Percentiles rank a stretch among this genome's conserved stretches.
phyloP scores from a whole-genome alignment of 2,888 invertebrate species.

The Polydesmus complanatus region DNA sequence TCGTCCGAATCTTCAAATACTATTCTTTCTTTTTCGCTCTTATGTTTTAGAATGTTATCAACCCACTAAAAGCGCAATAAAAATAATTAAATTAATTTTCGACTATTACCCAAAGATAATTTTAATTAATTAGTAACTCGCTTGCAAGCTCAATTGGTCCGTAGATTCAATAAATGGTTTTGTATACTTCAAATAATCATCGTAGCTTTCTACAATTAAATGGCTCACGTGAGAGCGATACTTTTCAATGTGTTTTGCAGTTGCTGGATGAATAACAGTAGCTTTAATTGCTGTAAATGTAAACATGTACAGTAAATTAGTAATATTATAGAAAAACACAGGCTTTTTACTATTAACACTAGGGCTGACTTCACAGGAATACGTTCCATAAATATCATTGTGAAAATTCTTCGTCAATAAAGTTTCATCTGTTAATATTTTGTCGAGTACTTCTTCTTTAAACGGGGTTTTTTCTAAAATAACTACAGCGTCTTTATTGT shows the following conservation, averaged over 20 bases:
- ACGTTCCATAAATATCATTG: conserved; percentile 64
- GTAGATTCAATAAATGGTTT: conserved; percentile 52
- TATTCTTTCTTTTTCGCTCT: conserved; percentile 75
- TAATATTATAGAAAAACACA: background rate
- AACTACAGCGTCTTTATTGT: conserved; percentile 43
- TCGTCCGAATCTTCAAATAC: conserved; percentile 66
- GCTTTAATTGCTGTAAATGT: conserved; percentile 56
- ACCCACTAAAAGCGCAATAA: conserved; percentile 64
- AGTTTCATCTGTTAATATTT: conserved; percentile 41
- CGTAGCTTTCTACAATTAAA: conserved; percentile 69
- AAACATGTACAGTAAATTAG: background rate
- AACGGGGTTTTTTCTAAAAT: conserved; percentile 71
- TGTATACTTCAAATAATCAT: conserved; percentile 62
- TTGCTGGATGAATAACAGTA: conserved; percentile 84
- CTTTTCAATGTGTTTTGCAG: conserved; percentile 78
- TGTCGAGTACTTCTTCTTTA: conserved; percentile 45
- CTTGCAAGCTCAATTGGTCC: conserved; percentile 65
- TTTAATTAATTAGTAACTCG: conserved; percentile 28
- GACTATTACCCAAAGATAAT: background rate
- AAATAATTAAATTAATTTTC: background rate
- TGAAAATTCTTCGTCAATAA: conserved; percentile 49
- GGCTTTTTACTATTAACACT: background rate
- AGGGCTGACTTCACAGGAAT: background rate
- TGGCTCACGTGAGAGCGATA: conserved; percentile 59
- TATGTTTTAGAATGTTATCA: conserved; percentile 85